Base-by-base conservation (phyloP, 2,797 vertebrate species). In the Valencia hispanica region DNA sequence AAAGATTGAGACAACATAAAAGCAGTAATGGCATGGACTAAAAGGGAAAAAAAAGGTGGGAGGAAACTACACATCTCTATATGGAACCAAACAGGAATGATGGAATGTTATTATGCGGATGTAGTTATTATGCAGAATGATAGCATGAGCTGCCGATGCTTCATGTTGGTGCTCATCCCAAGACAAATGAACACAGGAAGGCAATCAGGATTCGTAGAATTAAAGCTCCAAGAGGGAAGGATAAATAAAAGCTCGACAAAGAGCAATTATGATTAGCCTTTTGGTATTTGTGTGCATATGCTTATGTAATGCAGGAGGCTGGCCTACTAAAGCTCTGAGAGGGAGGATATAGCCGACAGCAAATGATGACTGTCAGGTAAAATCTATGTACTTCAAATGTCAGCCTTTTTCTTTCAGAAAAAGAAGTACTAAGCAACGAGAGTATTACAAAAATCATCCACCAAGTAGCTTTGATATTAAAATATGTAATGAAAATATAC, bases 191-290 rank as follows among this genome's bases (percentile, higher is more conserved):
- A 85, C 74, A 85, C 70, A 80, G 80, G 74, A 72, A 85, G 75
- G 80, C 87, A 87, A 88, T 90, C 89, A 89, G 78, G 78, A 86
- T 83, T 85, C 8, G 39, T 70, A 71, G 69, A 91, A 91, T 80
- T 86, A 90, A 87, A 88, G 78, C 82, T 86, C 81, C 15, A 75
- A 87, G 84, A 79, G 86, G 91, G 81, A 88, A 79, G 63, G 85
- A 73, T 43, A 73, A 91, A 87, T 83, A 82, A 79, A 84, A 84
- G 86, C 79, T 77, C 68, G 83, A 91, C 84, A 87, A 90, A 93
- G 87, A 91, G 84, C 82, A 89, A 89, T 93, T 93, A 92, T 88
- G 79, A 80, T 76, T 80, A 85, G 91, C 81, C 71, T 79, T 79
- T 70, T 75, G 47, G 66, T 72, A 81, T 78, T 70, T 86, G 74